Percentiles rank a stretch among this genome's conserved stretches.
phyloP scores from a whole-genome alignment of 2,888 invertebrate genomes.

The Pantelozetes paolii region DNA sequence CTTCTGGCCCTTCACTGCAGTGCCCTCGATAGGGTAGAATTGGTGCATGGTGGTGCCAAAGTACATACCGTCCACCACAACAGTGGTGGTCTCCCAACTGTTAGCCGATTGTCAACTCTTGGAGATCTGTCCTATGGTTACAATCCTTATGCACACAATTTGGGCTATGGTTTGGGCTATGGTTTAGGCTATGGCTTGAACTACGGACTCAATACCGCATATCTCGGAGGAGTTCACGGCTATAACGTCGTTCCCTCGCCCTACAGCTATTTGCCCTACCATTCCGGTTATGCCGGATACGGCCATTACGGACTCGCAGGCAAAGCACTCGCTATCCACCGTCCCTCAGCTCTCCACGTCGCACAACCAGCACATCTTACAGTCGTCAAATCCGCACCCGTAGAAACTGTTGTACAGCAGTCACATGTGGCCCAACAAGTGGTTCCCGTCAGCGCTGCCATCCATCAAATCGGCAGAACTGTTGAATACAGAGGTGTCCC shows the following conservation, averaged over 20 bases:
- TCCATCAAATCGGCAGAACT: constrained; percentile 38
- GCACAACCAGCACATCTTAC: neutral
- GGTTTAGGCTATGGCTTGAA: neutral
- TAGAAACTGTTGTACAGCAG: too few species aligned
- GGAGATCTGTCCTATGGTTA: too few species aligned
- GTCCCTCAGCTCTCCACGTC: neutral
- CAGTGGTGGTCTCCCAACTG: too few species aligned
- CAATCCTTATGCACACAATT: too few species aligned
- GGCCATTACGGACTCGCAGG: too few species aligned
- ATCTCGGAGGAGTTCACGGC: neutral
- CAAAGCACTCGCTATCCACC: neutral
- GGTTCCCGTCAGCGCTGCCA: constrained; percentile 21
- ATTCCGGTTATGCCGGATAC: neutral
- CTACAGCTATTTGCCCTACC: neutral
- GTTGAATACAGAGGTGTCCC: constrained; percentile 26
- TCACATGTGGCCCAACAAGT: neutral
- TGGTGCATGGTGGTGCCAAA: neutral
- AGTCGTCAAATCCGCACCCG: neutral
- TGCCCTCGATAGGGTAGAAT: neutral
- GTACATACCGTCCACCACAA: neutral
- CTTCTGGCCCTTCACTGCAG: constrained; percentile 22
- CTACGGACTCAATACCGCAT: too few species aligned
- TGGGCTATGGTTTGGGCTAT: neutral
- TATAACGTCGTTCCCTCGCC: neutral
- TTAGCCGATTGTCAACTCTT: too few species aligned